phyloP scores from a whole-genome alignment of 2,888 invertebrate species.

The Lottia gigantea region DNA sequence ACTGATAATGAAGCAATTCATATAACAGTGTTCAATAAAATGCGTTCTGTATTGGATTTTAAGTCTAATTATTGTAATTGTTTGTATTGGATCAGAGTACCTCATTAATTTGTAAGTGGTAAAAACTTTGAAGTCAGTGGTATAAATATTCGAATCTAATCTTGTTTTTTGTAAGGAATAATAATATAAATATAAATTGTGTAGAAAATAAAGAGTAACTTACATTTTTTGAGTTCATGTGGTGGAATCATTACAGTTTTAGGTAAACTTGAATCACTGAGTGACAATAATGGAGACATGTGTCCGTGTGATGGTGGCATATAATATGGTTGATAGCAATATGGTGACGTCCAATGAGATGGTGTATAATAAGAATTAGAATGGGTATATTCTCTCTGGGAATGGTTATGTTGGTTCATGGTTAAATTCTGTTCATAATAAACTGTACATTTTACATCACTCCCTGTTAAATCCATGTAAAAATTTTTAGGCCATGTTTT shows the following conservation, averaged over 20 bases:
- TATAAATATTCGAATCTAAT: no score
- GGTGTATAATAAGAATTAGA: slow-evolving; percentile 10
- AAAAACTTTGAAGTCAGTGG: no score
- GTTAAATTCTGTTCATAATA: slow-evolving; percentile 58
- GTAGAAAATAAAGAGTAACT: slow-evolving; percentile 35
- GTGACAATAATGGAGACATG: slow-evolving; percentile 45
- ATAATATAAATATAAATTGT: no score
- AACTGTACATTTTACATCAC: slow-evolving; percentile 58
- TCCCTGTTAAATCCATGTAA: slow-evolving; percentile 62
- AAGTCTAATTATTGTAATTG: no score
- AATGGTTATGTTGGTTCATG: slow-evolving; percentile 23
- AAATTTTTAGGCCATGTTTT: slow-evolving; percentile 48
- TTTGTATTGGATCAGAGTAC: no score
- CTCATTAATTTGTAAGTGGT: no score
- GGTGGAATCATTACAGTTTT: slow-evolving; percentile 60
- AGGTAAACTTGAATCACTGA: slow-evolving; percentile 46
- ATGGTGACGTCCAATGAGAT: slow-evolving; percentile 7
- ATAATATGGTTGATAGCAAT: slow-evolving; percentile 36
- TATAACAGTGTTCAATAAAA: no score
- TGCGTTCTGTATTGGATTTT: no score
- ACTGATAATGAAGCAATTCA: no score
- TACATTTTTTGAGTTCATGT: slow-evolving; percentile 59
- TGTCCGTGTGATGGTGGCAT: slow-evolving; percentile 39
- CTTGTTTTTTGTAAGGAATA: no score
- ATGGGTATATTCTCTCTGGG: slow-evolving; percentile 27